Evolutionary conservation across 2,113 vertebrate genomes (phyloP).

Genomic region (Pterophyllum scalare): DNA sequence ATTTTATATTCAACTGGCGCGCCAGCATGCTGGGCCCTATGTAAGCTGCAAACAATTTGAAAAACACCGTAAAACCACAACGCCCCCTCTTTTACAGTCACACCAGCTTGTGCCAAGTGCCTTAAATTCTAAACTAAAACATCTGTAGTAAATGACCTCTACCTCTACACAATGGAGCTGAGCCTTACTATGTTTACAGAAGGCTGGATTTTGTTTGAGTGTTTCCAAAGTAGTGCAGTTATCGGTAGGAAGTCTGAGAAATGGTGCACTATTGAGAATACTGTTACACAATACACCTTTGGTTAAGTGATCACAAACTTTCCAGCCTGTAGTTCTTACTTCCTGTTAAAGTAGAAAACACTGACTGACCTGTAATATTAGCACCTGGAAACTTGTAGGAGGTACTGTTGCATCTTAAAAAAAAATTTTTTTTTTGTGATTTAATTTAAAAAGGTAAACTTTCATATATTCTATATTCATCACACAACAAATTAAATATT

Average conservation of each 20-base stretch:
- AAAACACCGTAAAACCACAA: slow-evolving; percentile 46
- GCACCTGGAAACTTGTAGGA: neutral
- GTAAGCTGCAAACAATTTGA: slow-evolving; percentile 49
- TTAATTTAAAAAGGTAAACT: neutral
- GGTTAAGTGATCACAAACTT: slow-evolving; percentile 29
- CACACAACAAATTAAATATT: neutral
- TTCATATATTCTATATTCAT: neutral
- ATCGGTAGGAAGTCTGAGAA: slow-evolving; percentile 8
- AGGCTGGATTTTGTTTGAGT: slow-evolving; percentile 3
- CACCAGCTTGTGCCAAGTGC: slow-evolving; percentile 7
- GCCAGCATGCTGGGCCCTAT: neutral
- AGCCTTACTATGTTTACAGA: neutral
- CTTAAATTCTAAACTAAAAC: slow-evolving; percentile 22
- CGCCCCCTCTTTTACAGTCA: neutral
- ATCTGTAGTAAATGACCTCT: slow-evolving; percentile 25
- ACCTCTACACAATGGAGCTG: neutral
- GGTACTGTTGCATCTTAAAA: neutral
- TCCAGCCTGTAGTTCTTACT: neutral
- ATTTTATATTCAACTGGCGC: slow-evolving; percentile 15
- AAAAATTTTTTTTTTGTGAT: neutral
- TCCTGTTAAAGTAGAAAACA: neutral
- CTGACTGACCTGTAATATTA: neutral
- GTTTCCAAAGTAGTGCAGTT: neutral
- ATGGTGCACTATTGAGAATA: neutral
- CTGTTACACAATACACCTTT: slow-evolving; percentile 28